These are phyloP conservation scores for Potorous gilbertii DNA, from an alignment of 2,797 vertebrate genomes.

Conservation along the genomic window DNA sequence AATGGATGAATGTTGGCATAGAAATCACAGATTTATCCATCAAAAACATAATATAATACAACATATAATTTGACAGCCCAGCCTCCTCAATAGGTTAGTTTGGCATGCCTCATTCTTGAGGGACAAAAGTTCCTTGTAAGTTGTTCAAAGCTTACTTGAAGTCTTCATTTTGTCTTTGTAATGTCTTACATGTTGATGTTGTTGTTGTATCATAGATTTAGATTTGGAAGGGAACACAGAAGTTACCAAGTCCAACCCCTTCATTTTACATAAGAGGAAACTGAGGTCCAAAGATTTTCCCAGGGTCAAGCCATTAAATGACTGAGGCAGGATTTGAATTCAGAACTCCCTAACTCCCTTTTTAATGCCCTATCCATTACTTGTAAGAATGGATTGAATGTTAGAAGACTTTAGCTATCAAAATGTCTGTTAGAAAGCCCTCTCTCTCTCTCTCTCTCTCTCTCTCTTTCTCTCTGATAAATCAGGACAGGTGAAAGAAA, in stretches of 20 bases:
- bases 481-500: not conserved
- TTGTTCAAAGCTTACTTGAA: not conserved
- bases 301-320: not conserved
- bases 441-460: too few relatives aligned
- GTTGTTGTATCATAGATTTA: not conserved
- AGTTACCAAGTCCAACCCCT: not conserved
- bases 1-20: not conserved
- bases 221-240: not conserved
- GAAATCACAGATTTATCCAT: not conserved
- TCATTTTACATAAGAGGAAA: not conserved
- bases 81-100: not conserved
- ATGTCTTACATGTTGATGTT: not conserved
- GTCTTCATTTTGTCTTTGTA: not conserved
- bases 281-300: not conserved
- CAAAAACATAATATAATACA: not conserved
- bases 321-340: not conserved
- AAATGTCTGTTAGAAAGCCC: not conserved
- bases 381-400: not conserved
- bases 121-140: not conserved
- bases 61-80: not conserved
- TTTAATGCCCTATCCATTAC: not conserved
- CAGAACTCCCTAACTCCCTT: not conserved
- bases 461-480: not conserved
- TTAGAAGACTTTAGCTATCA: not conserved
- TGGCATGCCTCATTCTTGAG: not conserved